A percentile compares a stretch with the other conserved stretches of the same genome.
Conservation (phyloP, 2,797 vertebrate genomes). For the Alcedo quadribrachys region DNA sequence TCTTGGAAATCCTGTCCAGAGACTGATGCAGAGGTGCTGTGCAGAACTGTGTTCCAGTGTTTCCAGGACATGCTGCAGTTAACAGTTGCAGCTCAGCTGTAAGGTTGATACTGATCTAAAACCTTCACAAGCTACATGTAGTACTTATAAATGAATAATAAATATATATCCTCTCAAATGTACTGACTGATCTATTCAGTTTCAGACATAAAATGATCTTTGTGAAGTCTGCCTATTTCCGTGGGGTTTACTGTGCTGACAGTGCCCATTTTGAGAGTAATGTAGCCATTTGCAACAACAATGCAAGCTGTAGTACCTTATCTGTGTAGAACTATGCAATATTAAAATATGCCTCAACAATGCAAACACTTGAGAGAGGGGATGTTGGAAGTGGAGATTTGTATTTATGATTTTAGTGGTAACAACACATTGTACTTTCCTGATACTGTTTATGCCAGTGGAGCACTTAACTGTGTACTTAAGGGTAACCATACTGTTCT, state of each 20-base stretch:
- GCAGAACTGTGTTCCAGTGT: conserved; percentile 77
- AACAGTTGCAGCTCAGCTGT: conserved; percentile 84
- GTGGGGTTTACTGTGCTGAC: conserved; percentile 9
- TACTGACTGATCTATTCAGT: neutral
- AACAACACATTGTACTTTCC: neutral
- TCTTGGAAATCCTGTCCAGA: conserved; percentile 90
- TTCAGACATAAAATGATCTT: neutral
- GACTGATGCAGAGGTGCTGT: conserved; percentile 86
- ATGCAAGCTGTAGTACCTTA: conserved; percentile 72
- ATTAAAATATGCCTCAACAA: conserved; percentile 73
- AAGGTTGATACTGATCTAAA: conserved; percentile 4
- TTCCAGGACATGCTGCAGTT: conserved; percentile 88
- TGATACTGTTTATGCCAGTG: neutral
- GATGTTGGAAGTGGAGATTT: neutral
- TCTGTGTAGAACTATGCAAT: conserved; percentile 85
- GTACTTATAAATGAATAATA: neutral
- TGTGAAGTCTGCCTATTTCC: neutral
- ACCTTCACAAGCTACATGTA: neutral
- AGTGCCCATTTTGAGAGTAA: conserved; percentile 3
- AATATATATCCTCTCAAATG: neutral
- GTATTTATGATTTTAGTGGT: conserved; percentile 15
- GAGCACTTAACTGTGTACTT: neutral
- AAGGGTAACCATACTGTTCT: neutral
- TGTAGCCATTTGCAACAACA: conserved; percentile 67
- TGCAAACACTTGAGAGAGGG: conserved; percentile 51